Base-by-base conservation (phyloP, 2,797 vertebrate species). In the Hapalemur alaotrensis region DNA sequence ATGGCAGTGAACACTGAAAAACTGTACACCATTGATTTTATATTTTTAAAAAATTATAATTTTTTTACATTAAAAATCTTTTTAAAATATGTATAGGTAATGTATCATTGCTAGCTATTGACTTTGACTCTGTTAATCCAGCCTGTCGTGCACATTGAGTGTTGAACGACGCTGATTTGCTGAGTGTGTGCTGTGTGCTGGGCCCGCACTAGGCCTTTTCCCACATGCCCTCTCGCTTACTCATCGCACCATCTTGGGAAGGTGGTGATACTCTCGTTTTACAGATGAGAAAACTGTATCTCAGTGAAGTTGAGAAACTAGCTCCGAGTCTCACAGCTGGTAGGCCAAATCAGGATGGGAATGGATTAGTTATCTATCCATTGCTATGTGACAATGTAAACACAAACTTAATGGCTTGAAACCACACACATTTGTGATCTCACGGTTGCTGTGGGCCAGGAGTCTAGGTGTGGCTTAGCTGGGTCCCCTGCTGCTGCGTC, bases 341-440 rank as follows among this genome's bases (percentile, higher is more conserved):
- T 14, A 50, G 63, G n/a, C 69, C 7, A 52, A 61, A 20, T 70
- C 17, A 23, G 61, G 52, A 25, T 38, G 54, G 28, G 54, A 28
- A 65, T 43, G 2, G 22, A 28, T 41, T 25, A 43, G 28, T 57
- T 35, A 2, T 15, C 72, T 54, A 0, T 52, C 52, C 25, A 12
- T 41, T 61, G 75, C 61, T 81, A 8, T 23, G 0, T 3, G 13
- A 23, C 57, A 20, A 0, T 18, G 6, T 11, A n/a, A n/a, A 79
- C 57, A 25, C 50, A 63, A 30, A 63, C 25, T 30, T 48, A n/a
- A 65, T 54, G 50, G 22, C 78, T 89, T 69, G 28, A 43, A 10
- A 48, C 30, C 50, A 23, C 30, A 54, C 12, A 32, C 13, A 1
- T 20, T 28, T 69, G 80, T 25, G 30, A 23, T 32, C 48, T 52